Base-by-base conservation (phyloP, 2,113 vertebrate genomes). In the Salvelinus sp. region DNA sequence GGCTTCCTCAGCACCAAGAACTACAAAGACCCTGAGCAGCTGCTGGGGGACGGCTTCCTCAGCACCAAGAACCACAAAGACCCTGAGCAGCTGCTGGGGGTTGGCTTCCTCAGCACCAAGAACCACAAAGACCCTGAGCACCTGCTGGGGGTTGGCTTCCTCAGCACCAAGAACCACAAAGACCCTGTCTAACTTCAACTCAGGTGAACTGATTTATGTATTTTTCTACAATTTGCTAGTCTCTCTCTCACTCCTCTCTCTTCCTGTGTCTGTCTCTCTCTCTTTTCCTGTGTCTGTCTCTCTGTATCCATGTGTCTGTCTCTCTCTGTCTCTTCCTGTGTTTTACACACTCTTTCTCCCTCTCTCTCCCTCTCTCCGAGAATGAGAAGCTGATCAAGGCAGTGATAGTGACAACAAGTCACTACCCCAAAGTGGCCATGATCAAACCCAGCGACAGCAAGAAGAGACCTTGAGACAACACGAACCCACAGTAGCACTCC, bases 351-450 rank as follows among this genome's bases (percentile, higher is more conserved):
- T 25, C 25, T 25, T 25, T 25, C 25, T 25, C 25, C n/a, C n/a
- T n/a, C n/a, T n/a, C n/a, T n/a, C n/a, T n/a, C n/a, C n/a, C n/a
- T n/a, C n/a, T n/a, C n/a, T n/a, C n/a, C n/a, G n/a, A 95, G 82
- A 98, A 99, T 54, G 96, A 99, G 88, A 99, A 98, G 92, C 90
- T 99, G 85, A 95, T 99, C 78, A 99, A 99, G 90, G 97, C 98
- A 0, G 97, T 98, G 80, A 97, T 99, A 78, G 98, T 97, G 67
- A 97, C 98, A n/a, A n/a, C n/a, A n/a, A n/a, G n/a, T n/a, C n/a
- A n/a, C 62, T 99, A 99, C 88, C 97, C 97, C 2, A 99, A 99
- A 91, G 98, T 99, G 84, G 98, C 97, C 70, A 98, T 95, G 94
- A 97, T 98, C 77, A 93, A 94, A 72, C 93, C 94, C 16, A 95